Evolutionary conservation across 2,888 invertebrate species (phyloP).

Genomic region (Homarus gammarus): DNA sequence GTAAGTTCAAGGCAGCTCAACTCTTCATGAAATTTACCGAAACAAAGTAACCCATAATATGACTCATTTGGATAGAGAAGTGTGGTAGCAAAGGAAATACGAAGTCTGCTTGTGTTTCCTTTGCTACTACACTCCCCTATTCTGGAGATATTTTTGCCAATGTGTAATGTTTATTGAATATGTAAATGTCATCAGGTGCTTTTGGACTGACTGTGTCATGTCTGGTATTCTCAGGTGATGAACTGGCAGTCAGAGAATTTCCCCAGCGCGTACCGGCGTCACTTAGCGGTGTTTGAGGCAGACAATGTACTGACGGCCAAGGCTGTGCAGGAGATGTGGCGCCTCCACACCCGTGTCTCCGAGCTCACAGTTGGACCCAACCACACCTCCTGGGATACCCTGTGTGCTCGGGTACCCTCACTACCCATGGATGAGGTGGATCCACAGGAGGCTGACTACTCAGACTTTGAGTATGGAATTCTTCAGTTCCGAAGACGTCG

Average conservation of each 20-base stretch:
- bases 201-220: neutral
- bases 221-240: constrained; percentile 82
- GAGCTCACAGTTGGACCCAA: constrained; percentile 10
- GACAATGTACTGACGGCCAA: constrained; percentile 69
- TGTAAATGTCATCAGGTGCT: neutral
- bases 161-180: neutral
- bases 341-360: constrained; percentile 44
- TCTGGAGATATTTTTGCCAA: neutral
- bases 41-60: no score
- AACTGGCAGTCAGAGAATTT: constrained; percentile 86
- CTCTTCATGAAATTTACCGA: neutral
- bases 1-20: constrained; percentile 20
- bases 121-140: neutral
- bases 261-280: constrained; percentile 84
- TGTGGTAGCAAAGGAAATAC: neutral
- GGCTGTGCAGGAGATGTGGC: constrained; percentile 61
- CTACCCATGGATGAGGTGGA: constrained; percentile 39
- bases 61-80: no score
- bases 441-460: constrained; percentile 24
- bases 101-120: no score
- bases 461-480: constrained; percentile 52
- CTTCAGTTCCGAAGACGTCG: constrained; percentile 32
- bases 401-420: constrained; percentile 66
- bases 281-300: constrained; percentile 83
- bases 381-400: constrained; percentile 36